These are phyloP conservation scores for Drosophila acutilabella DNA, from an alignment of 2,888 invertebrate genomes.

Conservation along the genomic window DNA sequence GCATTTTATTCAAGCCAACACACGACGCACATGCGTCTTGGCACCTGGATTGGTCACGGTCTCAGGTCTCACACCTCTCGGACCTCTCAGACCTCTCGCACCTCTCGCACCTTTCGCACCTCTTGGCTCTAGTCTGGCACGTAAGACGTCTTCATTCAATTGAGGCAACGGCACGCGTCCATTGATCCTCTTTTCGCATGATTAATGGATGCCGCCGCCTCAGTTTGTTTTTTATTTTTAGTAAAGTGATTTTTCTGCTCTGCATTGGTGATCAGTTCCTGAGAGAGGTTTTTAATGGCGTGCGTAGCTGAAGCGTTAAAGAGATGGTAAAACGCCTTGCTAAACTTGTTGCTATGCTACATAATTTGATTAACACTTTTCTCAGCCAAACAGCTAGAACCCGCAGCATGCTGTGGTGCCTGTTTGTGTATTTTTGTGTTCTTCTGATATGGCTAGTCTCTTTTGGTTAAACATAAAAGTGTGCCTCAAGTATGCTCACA, in stretches of 20 bases:
- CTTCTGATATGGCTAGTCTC: neutral
- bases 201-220: conserved; percentile 62
- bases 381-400: neutral
- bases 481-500: conserved; percentile 49
- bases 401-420: conserved; percentile 13
- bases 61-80: conserved; percentile 8
- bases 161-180: conserved; percentile 43
- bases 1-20: conserved; percentile 74
- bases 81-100: conserved; percentile 5
- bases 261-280: conserved; percentile 55
- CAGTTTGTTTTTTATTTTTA: conserved; percentile 13
- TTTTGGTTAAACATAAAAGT: conserved; percentile 11
- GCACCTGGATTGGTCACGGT: conserved; percentile 32
- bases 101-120: conserved; percentile 1
- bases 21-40: conserved; percentile 61
- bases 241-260: conserved; percentile 26
- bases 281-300: conserved; percentile 45
- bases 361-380: conserved; percentile 78
- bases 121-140: conserved; percentile 1
- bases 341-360: conserved; percentile 60
- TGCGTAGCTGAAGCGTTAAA: conserved; percentile 82
- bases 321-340: conserved; percentile 72
- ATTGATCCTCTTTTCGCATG: conserved; percentile 64
- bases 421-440: conserved; percentile 6
- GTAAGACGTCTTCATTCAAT: conserved; percentile 60